phyloP scores from a whole-genome alignment of 2,888 invertebrate species.

The Tromatobia lineatoria region DNA sequence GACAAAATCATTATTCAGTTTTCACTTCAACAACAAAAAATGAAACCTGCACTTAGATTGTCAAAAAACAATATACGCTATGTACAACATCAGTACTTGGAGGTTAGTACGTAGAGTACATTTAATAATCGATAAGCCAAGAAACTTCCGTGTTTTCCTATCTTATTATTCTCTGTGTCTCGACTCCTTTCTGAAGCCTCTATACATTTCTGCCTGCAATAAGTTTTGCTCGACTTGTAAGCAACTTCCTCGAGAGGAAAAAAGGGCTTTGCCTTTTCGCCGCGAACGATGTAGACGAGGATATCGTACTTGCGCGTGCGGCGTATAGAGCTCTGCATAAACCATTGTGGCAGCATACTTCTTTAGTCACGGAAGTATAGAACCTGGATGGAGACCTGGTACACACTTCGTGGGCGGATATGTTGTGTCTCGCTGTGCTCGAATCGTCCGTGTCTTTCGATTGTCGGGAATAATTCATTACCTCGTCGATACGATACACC shows the following conservation, averaged over 20 bases:
- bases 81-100: background rate
- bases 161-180: slow-evolving; percentile 65
- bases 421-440: slow-evolving; percentile 49
- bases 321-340: slow-evolving; percentile 48
- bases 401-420: slow-evolving; percentile 39
- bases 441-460: slow-evolving; percentile 57
- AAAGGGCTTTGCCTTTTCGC: slow-evolving; percentile 52
- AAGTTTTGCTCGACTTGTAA: slow-evolving; percentile 58
- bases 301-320: slow-evolving; percentile 43
- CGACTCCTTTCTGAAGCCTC: slow-evolving; percentile 41
- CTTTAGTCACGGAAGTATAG: slow-evolving; percentile 50
- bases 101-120: background rate
- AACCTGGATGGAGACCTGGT: slow-evolving; percentile 22
- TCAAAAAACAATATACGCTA: background rate
- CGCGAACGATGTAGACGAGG: slow-evolving; percentile 47
- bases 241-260: slow-evolving; percentile 47
- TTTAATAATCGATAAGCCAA: slow-evolving; percentile 58
- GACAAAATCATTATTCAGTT: background rate
- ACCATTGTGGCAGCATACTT: slow-evolving; percentile 60
- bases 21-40: background rate
- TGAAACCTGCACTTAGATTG: background rate
- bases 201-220: slow-evolving; percentile 42
- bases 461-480: slow-evolving; percentile 62
- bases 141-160: slow-evolving; percentile 58
- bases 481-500: slow-evolving; percentile 54